Conservation (phyloP, 2,113 vertebrate genomes). For the Chlamydotis undulata region DNA sequence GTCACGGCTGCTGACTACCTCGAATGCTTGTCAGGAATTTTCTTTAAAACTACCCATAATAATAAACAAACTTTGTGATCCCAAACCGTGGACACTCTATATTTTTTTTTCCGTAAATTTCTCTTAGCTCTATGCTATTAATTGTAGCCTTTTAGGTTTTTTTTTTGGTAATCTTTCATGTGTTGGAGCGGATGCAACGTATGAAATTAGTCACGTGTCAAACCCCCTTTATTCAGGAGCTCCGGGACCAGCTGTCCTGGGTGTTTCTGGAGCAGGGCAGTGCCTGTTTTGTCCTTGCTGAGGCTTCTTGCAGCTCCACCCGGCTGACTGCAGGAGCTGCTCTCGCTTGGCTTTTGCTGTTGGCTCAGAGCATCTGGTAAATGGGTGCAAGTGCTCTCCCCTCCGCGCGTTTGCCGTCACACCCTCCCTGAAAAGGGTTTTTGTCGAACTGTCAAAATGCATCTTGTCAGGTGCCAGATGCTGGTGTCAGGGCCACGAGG, state of each 20-base stretch:
- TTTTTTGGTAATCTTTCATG: background rate
- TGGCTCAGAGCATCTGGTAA: background rate
- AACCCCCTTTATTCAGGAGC: background rate
- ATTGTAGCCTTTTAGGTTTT: background rate
- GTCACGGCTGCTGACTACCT: background rate
- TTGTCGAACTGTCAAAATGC: background rate
- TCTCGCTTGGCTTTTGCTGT: background rate
- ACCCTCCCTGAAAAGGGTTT: background rate
- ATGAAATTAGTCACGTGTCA: background rate
- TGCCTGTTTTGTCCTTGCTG: background rate
- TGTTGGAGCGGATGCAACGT: background rate
- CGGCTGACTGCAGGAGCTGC: background rate
- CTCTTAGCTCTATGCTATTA: background rate
- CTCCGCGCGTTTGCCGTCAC: fast-evolving
- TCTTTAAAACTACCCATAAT: background rate
- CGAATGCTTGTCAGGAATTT: background rate
- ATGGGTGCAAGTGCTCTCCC: background rate
- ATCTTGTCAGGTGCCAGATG: background rate
- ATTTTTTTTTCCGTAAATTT: background rate
- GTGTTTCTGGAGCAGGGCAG: background rate
- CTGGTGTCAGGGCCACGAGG: background rate
- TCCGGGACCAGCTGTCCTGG: background rate
- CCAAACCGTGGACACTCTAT: fast-evolving
- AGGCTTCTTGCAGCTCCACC: background rate
- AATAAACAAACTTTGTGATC: background rate